A percentile compares a stretch with the other conserved stretches of the same genome.
phyloP scores from a whole-genome alignment of 2,888 invertebrate genomes.

The Heliconius sara region DNA sequence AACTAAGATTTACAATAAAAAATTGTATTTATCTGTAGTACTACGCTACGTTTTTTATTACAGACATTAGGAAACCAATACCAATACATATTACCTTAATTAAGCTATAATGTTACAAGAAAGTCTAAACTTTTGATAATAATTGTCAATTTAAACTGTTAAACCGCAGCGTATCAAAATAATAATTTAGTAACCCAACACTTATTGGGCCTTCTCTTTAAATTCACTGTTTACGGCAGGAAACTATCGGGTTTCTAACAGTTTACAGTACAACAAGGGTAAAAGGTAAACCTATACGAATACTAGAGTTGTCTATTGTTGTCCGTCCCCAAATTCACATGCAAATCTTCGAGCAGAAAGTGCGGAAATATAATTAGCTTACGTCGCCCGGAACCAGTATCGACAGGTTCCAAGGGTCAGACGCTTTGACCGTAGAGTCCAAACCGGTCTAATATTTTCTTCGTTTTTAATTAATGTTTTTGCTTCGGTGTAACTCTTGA shows the following conservation, averaged over 20 bases:
- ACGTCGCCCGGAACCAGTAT: slow-evolving; percentile 59
- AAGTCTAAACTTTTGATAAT: slow-evolving; percentile 15
- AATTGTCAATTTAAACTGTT: slow-evolving; percentile 28
- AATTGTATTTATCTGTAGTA: background rate
- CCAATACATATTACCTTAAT: slow-evolving; percentile 21
- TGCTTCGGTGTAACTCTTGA: slow-evolving; percentile 69
- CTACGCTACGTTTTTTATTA: background rate
- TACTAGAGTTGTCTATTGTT: slow-evolving; percentile 76
- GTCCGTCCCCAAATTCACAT: slow-evolving; percentile 73
- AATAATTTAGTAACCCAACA: slow-evolving; percentile 68
- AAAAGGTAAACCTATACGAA: slow-evolving; percentile 55
- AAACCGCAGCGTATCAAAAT: slow-evolving; percentile 52
- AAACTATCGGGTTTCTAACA: slow-evolving; percentile 79
- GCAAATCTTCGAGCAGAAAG: slow-evolving; percentile 79
- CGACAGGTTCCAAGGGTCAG: slow-evolving; percentile 60
- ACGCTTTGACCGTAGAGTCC: slow-evolving; percentile 65
- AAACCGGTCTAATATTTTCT: slow-evolving; percentile 73
- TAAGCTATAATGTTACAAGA: slow-evolving; percentile 28
- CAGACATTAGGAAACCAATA: background rate
- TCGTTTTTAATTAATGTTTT: slow-evolving; percentile 80
- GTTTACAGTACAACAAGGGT: slow-evolving; percentile 54
- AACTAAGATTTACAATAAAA: slow-evolving; percentile 1
- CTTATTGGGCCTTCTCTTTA: slow-evolving; percentile 59
- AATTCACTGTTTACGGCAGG: slow-evolving; percentile 74
- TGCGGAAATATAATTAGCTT: slow-evolving; percentile 84